These are phyloP conservation scores for Castor canadensis DNA, from an alignment of 2,113 vertebrate species.

Conservation along the genomic window DNA sequence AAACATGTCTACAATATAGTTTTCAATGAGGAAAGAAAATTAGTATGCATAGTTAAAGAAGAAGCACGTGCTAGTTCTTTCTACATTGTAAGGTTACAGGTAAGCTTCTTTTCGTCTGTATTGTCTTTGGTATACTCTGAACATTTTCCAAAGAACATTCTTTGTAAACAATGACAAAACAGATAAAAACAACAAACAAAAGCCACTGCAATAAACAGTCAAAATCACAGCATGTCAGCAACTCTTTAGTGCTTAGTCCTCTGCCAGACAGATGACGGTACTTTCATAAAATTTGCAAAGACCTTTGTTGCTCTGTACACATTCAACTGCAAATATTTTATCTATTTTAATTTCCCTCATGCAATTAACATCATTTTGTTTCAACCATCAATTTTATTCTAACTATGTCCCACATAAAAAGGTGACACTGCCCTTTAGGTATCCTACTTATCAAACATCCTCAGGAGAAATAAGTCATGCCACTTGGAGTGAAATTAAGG, in stretches of 20 bases:
- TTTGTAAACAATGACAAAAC: background rate
- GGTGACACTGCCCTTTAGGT: background rate
- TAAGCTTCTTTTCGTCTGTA: background rate
- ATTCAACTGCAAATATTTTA: slow-evolving; percentile 29
- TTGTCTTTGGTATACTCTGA: background rate
- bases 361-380: slow-evolving; percentile 37
- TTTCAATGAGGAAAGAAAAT: background rate
- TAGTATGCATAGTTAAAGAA: background rate
- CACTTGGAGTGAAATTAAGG: background rate
- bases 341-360: background rate
- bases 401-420: background rate
- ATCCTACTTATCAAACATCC: background rate
- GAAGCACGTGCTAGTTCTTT: background rate
- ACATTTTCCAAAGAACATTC: slow-evolving; percentile 11
- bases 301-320: background rate
- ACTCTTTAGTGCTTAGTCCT: background rate
- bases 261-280: background rate
- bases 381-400: background rate
- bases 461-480: background rate
- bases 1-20: background rate
- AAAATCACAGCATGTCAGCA: background rate
- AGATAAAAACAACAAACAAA: background rate
- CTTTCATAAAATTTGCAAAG: background rate
- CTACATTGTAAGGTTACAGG: background rate
- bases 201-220: background rate